Evolutionary conservation across 2,888 invertebrate species (phyloP), one percentile per base, ranked within the genome.

Genomic region (Hecatera dysodea): DNA sequence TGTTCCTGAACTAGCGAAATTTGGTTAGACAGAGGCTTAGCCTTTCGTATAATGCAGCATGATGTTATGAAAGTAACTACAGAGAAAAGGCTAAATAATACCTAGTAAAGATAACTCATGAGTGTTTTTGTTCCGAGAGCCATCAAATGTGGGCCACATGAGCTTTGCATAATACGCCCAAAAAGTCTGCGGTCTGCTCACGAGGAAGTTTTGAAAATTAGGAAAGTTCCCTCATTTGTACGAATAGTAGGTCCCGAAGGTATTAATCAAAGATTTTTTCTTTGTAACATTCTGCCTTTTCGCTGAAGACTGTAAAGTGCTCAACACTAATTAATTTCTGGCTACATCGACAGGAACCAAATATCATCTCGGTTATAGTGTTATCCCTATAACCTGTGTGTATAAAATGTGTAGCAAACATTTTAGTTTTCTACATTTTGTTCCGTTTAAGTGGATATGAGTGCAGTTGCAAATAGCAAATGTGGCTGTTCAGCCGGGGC

Each of bases 211-310:
- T 81, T 75, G 69, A 74, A 84, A 86, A 86, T 86, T 82, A 74
- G 72, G 74, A 82, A 86, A 86, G 72, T 86, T 84, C 70, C 72
- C 66, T 79, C 76, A 75, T 84, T 84, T 82, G 67, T 77, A 72
- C 67, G 71, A 72, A 74, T 75, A 80, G 71, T 85, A 67, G 44
- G 15, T 72, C 59, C 19, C 19, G 27, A 11, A 59, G 33, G 70
- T 73, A 75, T 85, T 83, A 83, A 83, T 77, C 72, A 72, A 67
- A 68, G 66, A 48, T 48, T 67, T 71, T 72, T 75, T 61, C 42
- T 65, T n/a, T 61, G 15, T 7, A 22, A 36, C 4, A 52, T 39
- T 61, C 27, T 36, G 63, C 52, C 27, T 39, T 62, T 50, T 11
- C 12, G 27, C 12, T 39, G 9, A 44, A 57, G 27, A 52, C 15